A percentile compares a stretch with the other conserved stretches of the same genome.
Evolutionary conservation across 35 echinoderm and acorn worm genomes (phyloP).

Genomic region (Patiria miniata): DNA sequence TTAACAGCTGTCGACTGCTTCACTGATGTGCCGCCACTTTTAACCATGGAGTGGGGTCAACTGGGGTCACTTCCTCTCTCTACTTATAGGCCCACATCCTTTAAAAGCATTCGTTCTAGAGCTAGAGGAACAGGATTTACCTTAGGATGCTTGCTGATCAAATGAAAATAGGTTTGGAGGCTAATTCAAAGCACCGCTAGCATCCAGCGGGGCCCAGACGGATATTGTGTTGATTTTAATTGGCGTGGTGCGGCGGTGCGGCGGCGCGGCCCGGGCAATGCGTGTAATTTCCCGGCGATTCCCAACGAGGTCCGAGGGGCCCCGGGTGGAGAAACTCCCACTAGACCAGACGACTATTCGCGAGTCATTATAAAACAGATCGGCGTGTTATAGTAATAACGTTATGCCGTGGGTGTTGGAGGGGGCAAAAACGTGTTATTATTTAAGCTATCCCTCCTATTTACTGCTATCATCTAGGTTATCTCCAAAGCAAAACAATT

Average conservation of each 20-base stretch:
- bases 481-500: slow-evolving; percentile 15
- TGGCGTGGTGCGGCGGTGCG: not conserved
- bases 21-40: no score
- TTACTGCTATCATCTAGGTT: not conserved
- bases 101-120: no score
- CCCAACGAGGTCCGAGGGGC: not conserved
- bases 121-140: no score
- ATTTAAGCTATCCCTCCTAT: not conserved
- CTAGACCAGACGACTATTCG: not conserved
- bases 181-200: not conserved
- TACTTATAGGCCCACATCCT: no score
- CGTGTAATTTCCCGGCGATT: slow-evolving; percentile 7
- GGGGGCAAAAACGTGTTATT: slow-evolving; percentile 18
- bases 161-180: slow-evolving; percentile 31
- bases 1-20: no score
- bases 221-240: slow-evolving; percentile 1
- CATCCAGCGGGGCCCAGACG: not conserved
- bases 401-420: not conserved
- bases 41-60: no score
- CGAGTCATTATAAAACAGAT: not conserved
- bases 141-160: not conserved
- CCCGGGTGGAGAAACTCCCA: not conserved
- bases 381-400: slow-evolving; percentile 1
- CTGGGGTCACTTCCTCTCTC: no score
- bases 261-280: not conserved